These are phyloP conservation scores for Tapera naevia DNA, from an alignment of 2,797 vertebrate species.

Conservation along the genomic window DNA sequence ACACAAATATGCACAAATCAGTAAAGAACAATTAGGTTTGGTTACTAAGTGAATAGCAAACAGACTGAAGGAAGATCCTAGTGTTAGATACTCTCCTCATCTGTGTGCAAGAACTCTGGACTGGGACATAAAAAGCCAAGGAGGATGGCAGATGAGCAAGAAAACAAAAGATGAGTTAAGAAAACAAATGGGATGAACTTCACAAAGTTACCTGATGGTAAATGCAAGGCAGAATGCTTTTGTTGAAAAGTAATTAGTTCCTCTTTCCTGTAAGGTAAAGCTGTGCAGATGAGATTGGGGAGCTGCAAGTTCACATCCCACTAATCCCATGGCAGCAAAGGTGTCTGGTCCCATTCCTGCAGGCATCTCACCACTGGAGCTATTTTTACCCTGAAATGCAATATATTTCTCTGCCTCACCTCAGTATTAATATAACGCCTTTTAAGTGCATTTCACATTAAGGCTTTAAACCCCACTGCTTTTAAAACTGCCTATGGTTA, in stretches of 20 bases:
- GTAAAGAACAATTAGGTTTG: background rate
- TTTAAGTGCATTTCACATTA: background rate
- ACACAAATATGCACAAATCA: background rate
- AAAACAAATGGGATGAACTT: conserved; percentile 5
- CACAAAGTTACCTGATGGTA: background rate
- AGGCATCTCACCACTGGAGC: background rate
- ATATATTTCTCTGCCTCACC: conserved; percentile 6
- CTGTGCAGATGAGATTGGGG: background rate
- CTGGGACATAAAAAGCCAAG: background rate
- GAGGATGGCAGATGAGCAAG: background rate
- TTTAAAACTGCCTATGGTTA: background rate
- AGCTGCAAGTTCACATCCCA: background rate
- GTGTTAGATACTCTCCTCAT: background rate
- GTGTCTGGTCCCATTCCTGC: background rate
- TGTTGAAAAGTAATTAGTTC: background rate
- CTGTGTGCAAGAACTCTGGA: background rate
- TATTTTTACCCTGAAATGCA: conserved; percentile 12
- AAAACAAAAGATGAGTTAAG: too few relatives aligned
- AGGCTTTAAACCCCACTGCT: conserved; percentile 22
- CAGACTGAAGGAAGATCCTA: background rate
- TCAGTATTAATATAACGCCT: background rate
- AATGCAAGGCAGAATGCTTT: background rate
- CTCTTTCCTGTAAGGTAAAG: background rate
- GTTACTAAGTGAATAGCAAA: background rate
- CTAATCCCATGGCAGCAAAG: background rate